Percentiles rank a stretch among this genome's conserved stretches.
Evolutionary conservation across 2,113 vertebrate species (phyloP).

Genomic region (Sylvilagus bachmani): DNA sequence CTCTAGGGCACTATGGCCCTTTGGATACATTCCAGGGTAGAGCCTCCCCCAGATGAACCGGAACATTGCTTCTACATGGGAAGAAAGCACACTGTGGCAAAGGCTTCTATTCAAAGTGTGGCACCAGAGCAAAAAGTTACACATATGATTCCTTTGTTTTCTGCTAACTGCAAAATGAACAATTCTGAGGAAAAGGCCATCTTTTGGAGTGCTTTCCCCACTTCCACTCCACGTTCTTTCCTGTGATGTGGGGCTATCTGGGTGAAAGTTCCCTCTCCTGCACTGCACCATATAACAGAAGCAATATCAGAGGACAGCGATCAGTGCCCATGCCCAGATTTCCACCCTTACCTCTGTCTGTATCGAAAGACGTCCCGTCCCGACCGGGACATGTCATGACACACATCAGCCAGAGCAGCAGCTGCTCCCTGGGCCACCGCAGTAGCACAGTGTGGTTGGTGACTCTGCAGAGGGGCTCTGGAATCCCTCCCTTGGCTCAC

Average conservation of each 20-base stretch:
- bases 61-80: not conserved
- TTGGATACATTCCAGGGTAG: not conserved
- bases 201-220: not conserved
- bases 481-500: constrained; percentile 81
- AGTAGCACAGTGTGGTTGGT: constrained; percentile 92
- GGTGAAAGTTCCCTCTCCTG: not conserved
- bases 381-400: constrained; percentile 92
- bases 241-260: not conserved
- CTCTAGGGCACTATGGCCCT: not conserved
- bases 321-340: not conserved
- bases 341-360: constrained; percentile 90
- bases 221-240: not conserved
- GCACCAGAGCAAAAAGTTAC: constrained; percentile 13
- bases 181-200: not conserved
- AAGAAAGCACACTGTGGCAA: constrained; percentile 54
- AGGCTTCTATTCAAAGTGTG: constrained; percentile 38
- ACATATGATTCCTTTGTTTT: constrained; percentile 10
- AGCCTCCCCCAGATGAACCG: not conserved
- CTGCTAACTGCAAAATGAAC: constrained; percentile 28
- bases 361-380: constrained; percentile 89
- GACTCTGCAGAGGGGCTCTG: constrained; percentile 76
- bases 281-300: not conserved
- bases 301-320: not conserved
- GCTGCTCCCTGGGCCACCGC: constrained; percentile 94
- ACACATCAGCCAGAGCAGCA: constrained; percentile 93